These are phyloP conservation scores for Oreocharis arfaki DNA, from an alignment of 2,113 vertebrate species.

Conservation along the genomic window DNA sequence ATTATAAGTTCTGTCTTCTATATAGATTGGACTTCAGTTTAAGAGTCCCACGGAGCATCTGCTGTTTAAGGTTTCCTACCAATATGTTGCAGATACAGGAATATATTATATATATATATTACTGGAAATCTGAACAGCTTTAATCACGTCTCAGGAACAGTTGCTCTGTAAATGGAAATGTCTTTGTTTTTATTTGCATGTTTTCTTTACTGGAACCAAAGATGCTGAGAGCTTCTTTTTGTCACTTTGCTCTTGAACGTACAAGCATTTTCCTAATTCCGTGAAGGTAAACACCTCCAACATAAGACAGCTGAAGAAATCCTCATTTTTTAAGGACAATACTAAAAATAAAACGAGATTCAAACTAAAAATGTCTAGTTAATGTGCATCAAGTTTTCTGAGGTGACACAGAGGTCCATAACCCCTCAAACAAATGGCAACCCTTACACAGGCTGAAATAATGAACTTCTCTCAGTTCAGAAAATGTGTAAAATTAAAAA, in stretches of 20 bases:
- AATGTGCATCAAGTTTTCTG: neutral
- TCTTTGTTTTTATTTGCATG: neutral
- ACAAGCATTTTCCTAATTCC: neutral
- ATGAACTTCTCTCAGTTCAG: neutral
- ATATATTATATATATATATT: conserved; percentile 34
- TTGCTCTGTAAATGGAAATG: neutral
- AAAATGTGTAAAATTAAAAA: neutral
- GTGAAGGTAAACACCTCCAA: neutral
- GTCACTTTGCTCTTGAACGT: neutral
- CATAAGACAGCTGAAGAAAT: neutral
- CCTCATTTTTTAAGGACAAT: neutral
- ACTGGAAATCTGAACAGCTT: neutral
- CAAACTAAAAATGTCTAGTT: neutral
- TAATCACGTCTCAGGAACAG: neutral
- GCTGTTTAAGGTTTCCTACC: conserved; percentile 23
- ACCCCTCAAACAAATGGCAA: neutral
- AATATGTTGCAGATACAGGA: conserved; percentile 21
- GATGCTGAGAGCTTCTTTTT: neutral
- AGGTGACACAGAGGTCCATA: neutral
- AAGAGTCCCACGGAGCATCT: neutral
- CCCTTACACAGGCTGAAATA: neutral
- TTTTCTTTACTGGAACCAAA: neutral
- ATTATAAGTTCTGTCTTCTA: conserved; percentile 55
- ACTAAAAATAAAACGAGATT: neutral
- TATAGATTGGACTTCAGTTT: conserved; percentile 4